These are phyloP conservation scores for Cichladusa arquata DNA, from an alignment of 2,113 vertebrate genomes.

Conservation along the genomic window DNA sequence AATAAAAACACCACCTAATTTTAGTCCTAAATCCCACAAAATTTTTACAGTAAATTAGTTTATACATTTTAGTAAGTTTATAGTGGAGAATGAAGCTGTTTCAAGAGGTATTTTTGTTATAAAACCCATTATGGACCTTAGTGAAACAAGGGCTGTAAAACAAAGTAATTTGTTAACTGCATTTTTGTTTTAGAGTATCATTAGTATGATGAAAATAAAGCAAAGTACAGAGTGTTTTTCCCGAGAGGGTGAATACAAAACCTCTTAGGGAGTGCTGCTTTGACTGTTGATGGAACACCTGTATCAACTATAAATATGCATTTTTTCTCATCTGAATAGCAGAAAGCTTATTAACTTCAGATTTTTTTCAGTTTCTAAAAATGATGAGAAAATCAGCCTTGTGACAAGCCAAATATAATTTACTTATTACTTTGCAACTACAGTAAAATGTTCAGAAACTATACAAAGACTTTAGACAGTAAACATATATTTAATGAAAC, in stretches of 20 bases:
- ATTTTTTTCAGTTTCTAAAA: background rate
- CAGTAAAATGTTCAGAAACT: conserved; percentile 69
- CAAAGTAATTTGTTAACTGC: background rate
- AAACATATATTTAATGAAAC: conserved; percentile 71
- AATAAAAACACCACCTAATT: background rate
- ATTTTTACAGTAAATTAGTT: background rate
- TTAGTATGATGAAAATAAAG: background rate
- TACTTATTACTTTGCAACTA: conserved; percentile 65
- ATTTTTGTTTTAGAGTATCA: background rate
- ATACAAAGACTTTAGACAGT: conserved; percentile 74
- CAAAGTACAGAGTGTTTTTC: background rate
- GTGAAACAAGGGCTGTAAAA: background rate
- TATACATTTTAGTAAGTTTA: background rate
- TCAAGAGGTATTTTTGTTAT: background rate
- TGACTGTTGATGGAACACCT: background rate
- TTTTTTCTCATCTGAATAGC: background rate
- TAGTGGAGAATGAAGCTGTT: background rate
- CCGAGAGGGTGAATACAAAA: background rate
- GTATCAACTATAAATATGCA: background rate
- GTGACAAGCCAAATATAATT: conserved; percentile 71
- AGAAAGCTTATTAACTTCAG: background rate
- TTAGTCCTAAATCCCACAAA: background rate
- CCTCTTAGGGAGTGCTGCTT: background rate
- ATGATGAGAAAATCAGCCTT: conserved; percentile 26
- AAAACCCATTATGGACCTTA: background rate